Evolutionary conservation across 2,113 vertebrate species (phyloP), one percentile per base, ranked within the genome.

Genomic region (Ptilorrhoa leucosticta): DNA sequence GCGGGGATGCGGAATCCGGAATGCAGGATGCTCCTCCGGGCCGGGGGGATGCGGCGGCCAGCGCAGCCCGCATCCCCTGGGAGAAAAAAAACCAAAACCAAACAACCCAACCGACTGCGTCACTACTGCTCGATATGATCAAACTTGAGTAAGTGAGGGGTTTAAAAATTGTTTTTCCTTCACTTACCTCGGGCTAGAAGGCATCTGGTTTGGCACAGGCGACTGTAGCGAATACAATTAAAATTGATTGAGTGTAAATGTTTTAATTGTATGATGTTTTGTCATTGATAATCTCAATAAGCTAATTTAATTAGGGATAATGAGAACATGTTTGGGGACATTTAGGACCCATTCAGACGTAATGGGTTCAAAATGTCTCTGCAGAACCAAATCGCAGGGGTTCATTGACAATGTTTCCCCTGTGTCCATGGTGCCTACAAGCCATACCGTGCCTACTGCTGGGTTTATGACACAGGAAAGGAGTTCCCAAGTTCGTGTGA

Each of bases 201-300:
- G 85, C 90, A 95, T 93, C 93, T 95, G 92, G 68, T 84, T 96
- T 93, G 90, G 83, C 91, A 63, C 39, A 89, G 75, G 57, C 61
- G 6, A 70, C 66, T 39, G 80, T 15, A 93, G 69, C 0, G 75
- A 96, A 96, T 85, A 86, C 90, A 70, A 96, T 97, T 96, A 96
- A 96, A 96, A 97, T 96, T 90, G 95, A 97, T 87, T 95, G 83
- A 92, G 90, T 95, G 91, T 78, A 91, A 97, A 83, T 93, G 90
- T 95, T 97, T 97, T 96, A 96, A 96, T 95, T 93, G 93, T 64
- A 33, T 92, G 76, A 90, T 82, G 92, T 83, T 94, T 89, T 95
- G 81, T 84, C 80, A 94, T 87, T 91, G 91, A 88, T 96, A 82
- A 70, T 57, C 93, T 94, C 63, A 87, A 90, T 68, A 68, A 85